Base-by-base conservation (phyloP, 2,113 vertebrate species). In the Etheostoma cragini region DNA sequence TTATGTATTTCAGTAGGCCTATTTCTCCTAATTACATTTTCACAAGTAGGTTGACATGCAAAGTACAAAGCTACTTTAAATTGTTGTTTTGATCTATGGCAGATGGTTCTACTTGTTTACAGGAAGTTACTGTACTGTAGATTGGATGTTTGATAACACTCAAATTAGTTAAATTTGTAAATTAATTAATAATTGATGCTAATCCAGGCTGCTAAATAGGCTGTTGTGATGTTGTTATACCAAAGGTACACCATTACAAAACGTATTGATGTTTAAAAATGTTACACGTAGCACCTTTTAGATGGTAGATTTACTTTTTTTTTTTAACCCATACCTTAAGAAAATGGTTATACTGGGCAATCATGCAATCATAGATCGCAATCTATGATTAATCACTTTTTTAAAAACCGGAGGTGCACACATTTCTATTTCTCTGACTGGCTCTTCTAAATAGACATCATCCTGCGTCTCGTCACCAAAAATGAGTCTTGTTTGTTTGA, bases 281-380 rank as follows among this genome's bases (percentile, higher is more conserved):
- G 35, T 67, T 69, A 54, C 71, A 57, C 26, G 58, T 57, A 30
- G 38, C 53, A 74, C 56, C 53, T 77, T 64, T 63, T 46, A 61
- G 30, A 74, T 53, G 45, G 22, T 21, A 8, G 35, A 75, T 56
- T 50, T 19, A 50, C 26, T n/a, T n/a, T 70, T 50, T 53, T 82
- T 70, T 65, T 74, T 21, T 6, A 80, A 47, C 33, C 35, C n/a
- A 30, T 42, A 35, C 46, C 42, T 42, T 50, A 3, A 57, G 26
- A 17, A 47, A 35, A 12, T n/a, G 33, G 33, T 35, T 35, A 35
- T 6, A 35, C 33, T 35, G 5, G 33, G 33, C 33, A 35, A 35
- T 35, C 33, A 35, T 35, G 33, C 30, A 30, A 30, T 30, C 30
- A 30, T 30, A 30, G 30, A 30, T 35, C 33, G 6, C 5, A 35